Evolutionary conservation across 2,797 vertebrate species (phyloP), one percentile per base, ranked within the genome.

Genomic region (Premnoplex brunnescens): DNA sequence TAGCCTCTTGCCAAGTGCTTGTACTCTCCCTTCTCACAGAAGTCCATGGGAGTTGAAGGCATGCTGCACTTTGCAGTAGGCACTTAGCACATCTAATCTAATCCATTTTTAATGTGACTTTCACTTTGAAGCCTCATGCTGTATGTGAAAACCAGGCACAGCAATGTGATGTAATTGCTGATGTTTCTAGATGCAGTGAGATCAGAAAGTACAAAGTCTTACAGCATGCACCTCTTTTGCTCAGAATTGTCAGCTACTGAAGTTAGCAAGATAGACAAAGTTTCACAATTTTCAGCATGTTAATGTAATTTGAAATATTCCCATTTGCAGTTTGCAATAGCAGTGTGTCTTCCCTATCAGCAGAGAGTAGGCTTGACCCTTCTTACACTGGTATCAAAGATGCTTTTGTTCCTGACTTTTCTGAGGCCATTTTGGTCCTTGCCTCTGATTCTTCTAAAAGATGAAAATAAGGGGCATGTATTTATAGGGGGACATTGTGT

Each of bases 51-150:
- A 95, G 18, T 14, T 86, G 76, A 86, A 90, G 59, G 24, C 37
- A 8, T 24, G 34, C 55, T 88, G 89, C 66, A 76, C 85, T 86
- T 84, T 36, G 59, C 81, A 48, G 44, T 11, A 77, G 39, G 62
- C 89, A 88, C 74, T 95, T 96, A 95, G 27, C 63, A 72, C 68
- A 58, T 89, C 44, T 91, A 71, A 66, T 73, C 66, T 44, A 91
- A 95, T 96, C 51, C 3, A 94, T 97, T 94, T 96, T 96, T 96
- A 95, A 96, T 93, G 85, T 86, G 63, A 41, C 73, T 91, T 91
- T 92, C 76, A 78, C 76, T 89, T 78, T 90, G 73, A 59, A 88
- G 51, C 62, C 69, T 83, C 69, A 30, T 75, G 36, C 49, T 85
- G 26, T 43, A 66, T 74, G 26, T 39, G 55, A 83, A 92, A 75